These are phyloP conservation scores for Chionodraco myersi DNA, from an alignment of 2,113 vertebrate species.

Conservation along the genomic window DNA sequence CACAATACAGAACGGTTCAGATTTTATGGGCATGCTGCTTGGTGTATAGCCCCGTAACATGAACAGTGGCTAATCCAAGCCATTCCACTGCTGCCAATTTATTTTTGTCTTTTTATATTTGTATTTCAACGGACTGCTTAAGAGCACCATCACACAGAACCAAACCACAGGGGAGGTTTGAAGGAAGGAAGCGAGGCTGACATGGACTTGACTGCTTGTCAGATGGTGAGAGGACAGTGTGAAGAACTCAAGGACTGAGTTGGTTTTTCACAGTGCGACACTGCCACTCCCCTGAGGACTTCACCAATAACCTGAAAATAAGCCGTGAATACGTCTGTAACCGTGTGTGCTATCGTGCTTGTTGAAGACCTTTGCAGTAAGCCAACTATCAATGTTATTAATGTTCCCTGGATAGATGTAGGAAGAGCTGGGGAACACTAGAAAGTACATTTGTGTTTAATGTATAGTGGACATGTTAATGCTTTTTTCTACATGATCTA, in stretches of 20 bases:
- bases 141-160: conserved; percentile 45
- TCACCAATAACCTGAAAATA: conserved; percentile 41
- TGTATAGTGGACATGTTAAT: conserved; percentile 49
- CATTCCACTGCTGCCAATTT: conserved; percentile 26
- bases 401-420: conserved; percentile 38
- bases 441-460: conserved; percentile 37
- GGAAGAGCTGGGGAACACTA: conserved; percentile 31
- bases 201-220: conserved; percentile 56
- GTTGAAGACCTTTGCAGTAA: conserved; percentile 37
- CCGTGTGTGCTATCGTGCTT: conserved; percentile 29
- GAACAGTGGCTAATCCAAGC: conserved; percentile 20
- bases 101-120: conserved; percentile 6
- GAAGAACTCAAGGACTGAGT: conserved; percentile 53
- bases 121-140: conserved; percentile 56
- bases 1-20: conserved; percentile 91
- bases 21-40: conserved; percentile 93
- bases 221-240: conserved; percentile 58
- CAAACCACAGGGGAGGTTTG: conserved; percentile 51
- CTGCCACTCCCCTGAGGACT: conserved; percentile 45
- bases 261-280: conserved; percentile 59
- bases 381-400: conserved; percentile 41
- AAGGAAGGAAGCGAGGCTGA: conserved; percentile 44
- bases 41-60: conserved; percentile 81
- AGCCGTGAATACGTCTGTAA: conserved; percentile 43
- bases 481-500: conserved; percentile 46